These are phyloP conservation scores for Acholoe squamosa DNA, from an alignment of 2,888 invertebrate genomes.

Conservation along the genomic window DNA sequence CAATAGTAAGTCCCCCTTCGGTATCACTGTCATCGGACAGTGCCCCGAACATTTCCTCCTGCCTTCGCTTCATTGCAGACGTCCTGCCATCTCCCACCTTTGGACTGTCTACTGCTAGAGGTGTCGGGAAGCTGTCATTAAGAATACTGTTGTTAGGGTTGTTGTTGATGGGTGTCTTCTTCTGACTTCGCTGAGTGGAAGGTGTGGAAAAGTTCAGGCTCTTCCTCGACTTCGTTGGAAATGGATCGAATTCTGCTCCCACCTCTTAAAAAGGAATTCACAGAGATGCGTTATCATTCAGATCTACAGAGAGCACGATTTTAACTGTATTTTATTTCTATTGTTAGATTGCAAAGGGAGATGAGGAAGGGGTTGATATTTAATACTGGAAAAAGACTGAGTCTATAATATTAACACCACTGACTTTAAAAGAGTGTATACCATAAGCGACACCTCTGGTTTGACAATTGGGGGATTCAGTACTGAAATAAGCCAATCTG, in stretches of 20 bases:
- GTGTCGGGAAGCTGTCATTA: slow-evolving; percentile 65
- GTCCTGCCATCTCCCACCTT: background rate
- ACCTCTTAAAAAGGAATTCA: slow-evolving; percentile 49
- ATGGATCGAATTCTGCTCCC: background rate
- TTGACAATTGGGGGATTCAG: too few relatives aligned
- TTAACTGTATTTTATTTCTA: too few relatives aligned
- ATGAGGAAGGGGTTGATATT: too few relatives aligned
- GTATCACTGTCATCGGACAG: slow-evolving; percentile 65
- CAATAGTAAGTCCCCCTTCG: slow-evolving; percentile 22
- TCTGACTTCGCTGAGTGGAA: background rate
- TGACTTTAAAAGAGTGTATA: too few relatives aligned
- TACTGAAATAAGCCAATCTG: too few relatives aligned
- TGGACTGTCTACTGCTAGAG: slow-evolving; percentile 42
- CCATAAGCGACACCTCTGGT: too few relatives aligned
- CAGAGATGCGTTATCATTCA: too few relatives aligned
- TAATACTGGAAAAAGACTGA: too few relatives aligned
- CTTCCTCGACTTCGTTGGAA: slow-evolving; percentile 52
- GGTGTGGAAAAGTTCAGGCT: slow-evolving; percentile 67
- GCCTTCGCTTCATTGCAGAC: slow-evolving; percentile 56
- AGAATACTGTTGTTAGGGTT: slow-evolving; percentile 23
- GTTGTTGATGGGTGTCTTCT: background rate
- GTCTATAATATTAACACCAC: too few relatives aligned
- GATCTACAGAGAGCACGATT: too few relatives aligned
- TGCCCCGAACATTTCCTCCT: slow-evolving; percentile 64
- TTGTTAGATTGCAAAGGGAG: too few relatives aligned